These are phyloP conservation scores for Hestina assimilis DNA, from an alignment of 1,140 invertebrate genomes.

Conservation along the genomic window DNA sequence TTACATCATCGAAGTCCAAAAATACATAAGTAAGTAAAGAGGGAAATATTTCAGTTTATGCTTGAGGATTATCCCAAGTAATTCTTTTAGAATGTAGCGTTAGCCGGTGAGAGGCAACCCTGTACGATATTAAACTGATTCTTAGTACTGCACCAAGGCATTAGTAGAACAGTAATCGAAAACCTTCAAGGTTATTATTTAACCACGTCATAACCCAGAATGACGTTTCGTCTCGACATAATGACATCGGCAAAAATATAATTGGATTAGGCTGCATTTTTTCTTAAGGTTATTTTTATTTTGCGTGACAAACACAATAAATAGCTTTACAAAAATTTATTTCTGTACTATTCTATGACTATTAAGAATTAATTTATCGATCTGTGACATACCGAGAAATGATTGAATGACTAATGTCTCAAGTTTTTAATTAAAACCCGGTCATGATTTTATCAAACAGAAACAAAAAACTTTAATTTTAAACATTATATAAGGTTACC, in stretches of 20 bases:
- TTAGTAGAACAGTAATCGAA: constrained; percentile 16
- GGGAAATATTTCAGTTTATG: too few species aligned
- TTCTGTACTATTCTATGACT: not conserved
- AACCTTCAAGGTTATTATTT: constrained; percentile 21
- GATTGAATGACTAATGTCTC: not conserved
- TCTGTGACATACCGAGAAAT: not conserved
- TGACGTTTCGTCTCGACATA: constrained; percentile 1
- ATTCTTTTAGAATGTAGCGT: too few species aligned
- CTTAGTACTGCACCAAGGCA: constrained; percentile 32
- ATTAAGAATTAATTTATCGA: not conserved
- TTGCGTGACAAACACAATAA: too few species aligned
- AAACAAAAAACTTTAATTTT: too few species aligned
- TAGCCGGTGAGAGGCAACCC: too few species aligned
- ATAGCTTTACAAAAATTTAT: not conserved
- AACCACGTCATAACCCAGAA: constrained; percentile 1
- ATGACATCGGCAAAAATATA: not conserved
- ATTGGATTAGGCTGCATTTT: not conserved
- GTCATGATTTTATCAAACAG: too few species aligned
- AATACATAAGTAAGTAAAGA: too few species aligned
- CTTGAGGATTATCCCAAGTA: too few species aligned
- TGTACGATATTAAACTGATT: constrained; percentile 45
- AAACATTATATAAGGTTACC: too few species aligned
- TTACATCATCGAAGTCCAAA: too few species aligned
- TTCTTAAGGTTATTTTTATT: too few species aligned
- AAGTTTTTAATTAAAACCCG: too few species aligned